Evolutionary conservation across 2,888 invertebrate genomes (phyloP), one percentile per base, ranked within the genome.

Genomic region (Stramonita haemastoma): DNA sequence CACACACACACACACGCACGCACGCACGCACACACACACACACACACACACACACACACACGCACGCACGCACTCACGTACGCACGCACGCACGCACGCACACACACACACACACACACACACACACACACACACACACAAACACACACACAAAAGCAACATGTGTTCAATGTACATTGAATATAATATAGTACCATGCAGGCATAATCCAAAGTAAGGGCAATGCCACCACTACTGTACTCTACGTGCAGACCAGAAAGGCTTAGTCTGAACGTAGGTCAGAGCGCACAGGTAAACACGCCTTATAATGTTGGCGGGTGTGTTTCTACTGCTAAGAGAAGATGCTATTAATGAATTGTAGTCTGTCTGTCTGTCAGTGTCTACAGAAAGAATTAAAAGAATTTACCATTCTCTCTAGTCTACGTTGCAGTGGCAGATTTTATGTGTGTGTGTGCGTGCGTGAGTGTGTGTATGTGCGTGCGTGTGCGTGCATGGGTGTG

Each of bases 1-100:
- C 77, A 77, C 77, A 77, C 77, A 77, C 77, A 70, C 77, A 77
- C 77, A 77, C 77, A 77, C 77, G 32, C 77, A 77, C 77, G 32
- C 77, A 77, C 77, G 32, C 77, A 77, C 77, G 32, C 77, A 77
- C 77, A 34, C 77, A 34, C 77, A 34, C 77, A 34, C 77, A 34
- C 77, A 34, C 77, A 34, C 29, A 34, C 77, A 34, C 77, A n/a
- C 77, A 77, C 77, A 5, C 77, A 77, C 77, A 5, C 77, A 32
- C 32, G 15, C 77, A 77, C 77, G 15, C 32, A 77, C 32, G 19
- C 77, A 77, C 77, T 13, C 77, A 77, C 77, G 19, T 32, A 77
- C 77, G 19, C 77, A 77, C 77, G 19, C 77, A 77, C 77, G 19
- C 77, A 77, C 77, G 32, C 77, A 34, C 77, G 32, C 70, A 70